Percentiles rank a stretch among this genome's conserved stretches.
Conservation (phyloP, 2,797 vertebrate genomes). For the Geotrypetes seraphini region DNA sequence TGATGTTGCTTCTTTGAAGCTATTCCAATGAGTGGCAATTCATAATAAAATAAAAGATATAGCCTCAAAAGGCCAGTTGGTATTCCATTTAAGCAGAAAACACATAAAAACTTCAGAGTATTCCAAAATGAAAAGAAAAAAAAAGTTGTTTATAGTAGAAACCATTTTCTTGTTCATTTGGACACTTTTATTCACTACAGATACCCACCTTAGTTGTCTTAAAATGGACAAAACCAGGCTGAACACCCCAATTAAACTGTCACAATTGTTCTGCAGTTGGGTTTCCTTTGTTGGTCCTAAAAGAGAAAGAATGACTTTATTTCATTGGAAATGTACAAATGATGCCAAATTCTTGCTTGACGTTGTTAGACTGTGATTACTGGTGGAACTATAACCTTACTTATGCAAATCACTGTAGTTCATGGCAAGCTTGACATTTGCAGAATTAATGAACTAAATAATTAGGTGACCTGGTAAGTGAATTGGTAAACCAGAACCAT, state of each 20-base stretch:
- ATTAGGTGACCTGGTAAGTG: slow-evolving; percentile 87
- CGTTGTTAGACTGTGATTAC: slow-evolving; percentile 33
- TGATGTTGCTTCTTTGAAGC: slow-evolving; percentile 16
- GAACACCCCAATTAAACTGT: slow-evolving; percentile 8
- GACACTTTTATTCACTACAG: no score
- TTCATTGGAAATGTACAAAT: slow-evolving; percentile 33
- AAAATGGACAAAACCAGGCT: slow-evolving; percentile 2
- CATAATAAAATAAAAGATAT: slow-evolving; percentile 22
- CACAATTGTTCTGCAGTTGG: neutral
- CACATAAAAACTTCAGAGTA: no score
- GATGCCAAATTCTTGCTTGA: slow-evolving; percentile 38
- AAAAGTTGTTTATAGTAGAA: slow-evolving; percentile 6
- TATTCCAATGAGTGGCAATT: slow-evolving; percentile 7
- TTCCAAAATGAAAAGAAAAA: slow-evolving; percentile 18
- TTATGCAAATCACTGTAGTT: slow-evolving; percentile 77
- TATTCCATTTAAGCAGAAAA: slow-evolving; percentile 15
- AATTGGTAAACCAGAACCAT: slow-evolving; percentile 83
- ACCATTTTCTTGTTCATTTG: neutral
- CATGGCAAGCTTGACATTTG: slow-evolving; percentile 82
- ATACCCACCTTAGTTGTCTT: neutral
- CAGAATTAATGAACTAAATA: slow-evolving; percentile 93
- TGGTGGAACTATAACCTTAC: slow-evolving; percentile 51
- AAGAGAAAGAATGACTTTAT: neutral
- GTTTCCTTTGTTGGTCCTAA: slow-evolving; percentile 16
- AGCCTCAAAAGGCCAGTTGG: slow-evolving; percentile 5